Evolutionary conservation across 1,140 invertebrate species (phyloP).

Genomic region (Conus betulinus): DNA sequence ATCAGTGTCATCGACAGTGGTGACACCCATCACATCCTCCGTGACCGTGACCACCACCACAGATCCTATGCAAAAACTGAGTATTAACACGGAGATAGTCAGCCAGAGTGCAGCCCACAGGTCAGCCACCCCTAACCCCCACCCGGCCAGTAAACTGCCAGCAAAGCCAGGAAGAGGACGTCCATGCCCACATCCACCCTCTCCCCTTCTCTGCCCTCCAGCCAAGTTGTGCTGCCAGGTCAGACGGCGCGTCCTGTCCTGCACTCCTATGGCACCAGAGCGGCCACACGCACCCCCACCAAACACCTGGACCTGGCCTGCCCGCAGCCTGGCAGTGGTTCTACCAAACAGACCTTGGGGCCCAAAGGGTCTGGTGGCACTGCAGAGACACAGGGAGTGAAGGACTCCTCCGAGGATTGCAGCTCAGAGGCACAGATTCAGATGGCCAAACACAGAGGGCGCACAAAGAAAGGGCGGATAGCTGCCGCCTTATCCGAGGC

Average conservation of each 20-base stretch:
- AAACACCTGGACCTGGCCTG: conserved; percentile 1
- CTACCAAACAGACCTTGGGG: neutral
- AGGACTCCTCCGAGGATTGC: neutral
- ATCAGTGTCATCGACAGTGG: neutral
- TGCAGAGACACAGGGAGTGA: neutral
- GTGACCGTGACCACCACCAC: neutral
- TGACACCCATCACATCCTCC: neutral
- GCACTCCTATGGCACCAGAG: conserved; percentile 34
- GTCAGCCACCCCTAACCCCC: neutral
- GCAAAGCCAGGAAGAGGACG: neutral
- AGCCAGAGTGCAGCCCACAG: neutral
- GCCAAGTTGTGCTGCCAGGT: conserved; percentile 8
- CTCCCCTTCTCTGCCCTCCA: conserved; percentile 7
- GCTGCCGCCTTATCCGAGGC: conserved; percentile 27
- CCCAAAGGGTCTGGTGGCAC: neutral
- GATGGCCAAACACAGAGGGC: conserved; percentile 29
- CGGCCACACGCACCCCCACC: conserved; percentile 23
- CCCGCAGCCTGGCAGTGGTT: neutral
- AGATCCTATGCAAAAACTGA: neutral
- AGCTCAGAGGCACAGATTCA: neutral
- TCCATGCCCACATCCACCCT: neutral
- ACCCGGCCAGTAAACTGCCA: neutral
- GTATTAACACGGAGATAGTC: neutral
- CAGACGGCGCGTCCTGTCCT: conserved; percentile 18
- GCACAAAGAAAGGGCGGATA: conserved; percentile 22